These are phyloP conservation scores for Capromys pilorides DNA, from an alignment of 2,797 vertebrate species.

Conservation along the genomic window DNA sequence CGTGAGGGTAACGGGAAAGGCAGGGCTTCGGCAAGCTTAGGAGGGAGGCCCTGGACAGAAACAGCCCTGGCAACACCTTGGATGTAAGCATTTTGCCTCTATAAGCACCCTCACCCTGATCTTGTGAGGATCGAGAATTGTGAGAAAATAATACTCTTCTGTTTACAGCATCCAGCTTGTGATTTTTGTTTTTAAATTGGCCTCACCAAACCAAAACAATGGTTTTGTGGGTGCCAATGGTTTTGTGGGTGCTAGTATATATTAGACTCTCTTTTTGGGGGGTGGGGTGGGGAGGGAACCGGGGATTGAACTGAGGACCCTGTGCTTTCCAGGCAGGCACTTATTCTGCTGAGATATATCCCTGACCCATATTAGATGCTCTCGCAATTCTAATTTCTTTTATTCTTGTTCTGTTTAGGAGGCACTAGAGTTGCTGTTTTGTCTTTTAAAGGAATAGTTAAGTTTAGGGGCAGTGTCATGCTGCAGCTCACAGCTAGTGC, in stretches of 20 bases:
- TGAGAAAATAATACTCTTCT: not conserved
- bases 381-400: not conserved
- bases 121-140: not conserved
- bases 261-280: no score
- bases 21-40: not conserved
- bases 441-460: not conserved
- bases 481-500: not conserved
- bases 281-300: no score
- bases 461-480: not conserved
- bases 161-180: not conserved
- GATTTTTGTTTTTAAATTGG: not conserved
- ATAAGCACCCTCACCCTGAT: not conserved
- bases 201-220: rapidly evolving
- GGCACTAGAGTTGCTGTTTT: not conserved
- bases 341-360: no score
- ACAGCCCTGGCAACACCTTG: not conserved
- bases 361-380: rapidly evolving
- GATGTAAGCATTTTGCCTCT: not conserved
- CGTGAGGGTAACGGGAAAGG: not conserved
- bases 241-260: no score
- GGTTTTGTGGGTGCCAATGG: no score
- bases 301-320: no score
- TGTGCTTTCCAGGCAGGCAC: no score
- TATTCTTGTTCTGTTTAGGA: not conserved
- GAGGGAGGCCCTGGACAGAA: not conserved